Conservation (phyloP, 2,888 invertebrate species). For the Lasioglossum zephyrum region DNA sequence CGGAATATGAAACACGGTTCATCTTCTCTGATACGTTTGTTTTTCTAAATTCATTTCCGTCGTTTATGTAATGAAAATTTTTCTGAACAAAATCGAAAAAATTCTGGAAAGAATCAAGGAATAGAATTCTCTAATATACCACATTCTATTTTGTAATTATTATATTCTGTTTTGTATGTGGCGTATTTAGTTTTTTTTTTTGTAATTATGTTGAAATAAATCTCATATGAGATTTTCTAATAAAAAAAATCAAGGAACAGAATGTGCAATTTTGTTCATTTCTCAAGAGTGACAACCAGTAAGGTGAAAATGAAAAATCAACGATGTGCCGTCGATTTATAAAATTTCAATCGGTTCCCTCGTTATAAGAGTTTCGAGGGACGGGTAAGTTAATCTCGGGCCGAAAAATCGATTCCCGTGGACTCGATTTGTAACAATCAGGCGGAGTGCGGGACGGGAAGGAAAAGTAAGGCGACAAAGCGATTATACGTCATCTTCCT, state of each 20-base stretch:
- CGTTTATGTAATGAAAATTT: not conserved
- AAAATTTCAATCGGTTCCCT: not conserved
- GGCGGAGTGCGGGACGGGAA: not conserved
- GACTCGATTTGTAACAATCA: not conserved
- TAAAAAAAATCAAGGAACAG: no score
- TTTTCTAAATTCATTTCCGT: not conserved
- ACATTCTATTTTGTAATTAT: no score
- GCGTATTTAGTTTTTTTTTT: no score
- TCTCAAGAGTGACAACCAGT: not conserved
- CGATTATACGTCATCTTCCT: slow-evolving; percentile 32
- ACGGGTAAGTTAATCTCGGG: not conserved
- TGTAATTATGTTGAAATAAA: no score
- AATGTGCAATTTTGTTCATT: not conserved
- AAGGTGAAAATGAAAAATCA: not conserved
- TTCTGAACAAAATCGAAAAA: not conserved
- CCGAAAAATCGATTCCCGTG: not conserved
- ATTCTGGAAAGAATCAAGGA: not conserved
- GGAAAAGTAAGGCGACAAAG: not conserved
- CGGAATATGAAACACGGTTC: not conserved
- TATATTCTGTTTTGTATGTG: no score
- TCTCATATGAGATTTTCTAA: no score
- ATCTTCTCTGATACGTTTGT: not conserved
- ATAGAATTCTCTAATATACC: no score
- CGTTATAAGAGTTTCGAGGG: not conserved
- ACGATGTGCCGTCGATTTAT: not conserved